A percentile compares a stretch with the other conserved stretches of the same genome.
Evolutionary conservation across 2,113 vertebrate species (phyloP).

Genomic region (Zosterops lateralis): DNA sequence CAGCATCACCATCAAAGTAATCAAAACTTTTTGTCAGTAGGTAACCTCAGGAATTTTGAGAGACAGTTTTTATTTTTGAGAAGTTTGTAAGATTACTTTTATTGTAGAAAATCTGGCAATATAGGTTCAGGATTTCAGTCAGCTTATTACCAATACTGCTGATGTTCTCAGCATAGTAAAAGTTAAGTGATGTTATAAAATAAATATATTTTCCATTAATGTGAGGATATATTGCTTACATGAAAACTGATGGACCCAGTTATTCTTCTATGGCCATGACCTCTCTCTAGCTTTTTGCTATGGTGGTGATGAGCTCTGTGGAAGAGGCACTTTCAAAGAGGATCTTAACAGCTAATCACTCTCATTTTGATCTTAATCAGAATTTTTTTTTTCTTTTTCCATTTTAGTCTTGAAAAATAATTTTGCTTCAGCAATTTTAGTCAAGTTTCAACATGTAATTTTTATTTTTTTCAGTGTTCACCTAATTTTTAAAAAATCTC

Average conservation of each 20-base stretch:
- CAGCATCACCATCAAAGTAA: not conserved
- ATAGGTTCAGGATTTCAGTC: not conserved
- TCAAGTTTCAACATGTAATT: not conserved
- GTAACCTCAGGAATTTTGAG: not conserved
- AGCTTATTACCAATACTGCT: not conserved
- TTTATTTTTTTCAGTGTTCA: not conserved
- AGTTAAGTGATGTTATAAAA: not conserved
- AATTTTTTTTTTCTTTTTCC: not conserved
- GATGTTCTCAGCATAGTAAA: not conserved
- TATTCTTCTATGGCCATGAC: not conserved
- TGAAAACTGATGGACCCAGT: not conserved
- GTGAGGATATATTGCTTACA: not conserved
- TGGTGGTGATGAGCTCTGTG: not conserved
- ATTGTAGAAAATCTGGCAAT: not conserved
- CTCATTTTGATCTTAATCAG: not conserved
- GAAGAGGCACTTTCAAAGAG: not conserved
- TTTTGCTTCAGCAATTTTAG: not conserved
- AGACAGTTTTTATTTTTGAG: not conserved
- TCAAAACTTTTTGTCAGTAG: not conserved
- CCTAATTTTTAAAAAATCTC: not conserved
- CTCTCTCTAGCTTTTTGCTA: not conserved
- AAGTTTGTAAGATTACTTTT: not conserved
- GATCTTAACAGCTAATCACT: not conserved
- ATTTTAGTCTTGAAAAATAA: not conserved
- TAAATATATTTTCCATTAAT: not conserved